Base-by-base conservation (phyloP, 2,113 vertebrate genomes). In the Sturnus vulgaris region DNA sequence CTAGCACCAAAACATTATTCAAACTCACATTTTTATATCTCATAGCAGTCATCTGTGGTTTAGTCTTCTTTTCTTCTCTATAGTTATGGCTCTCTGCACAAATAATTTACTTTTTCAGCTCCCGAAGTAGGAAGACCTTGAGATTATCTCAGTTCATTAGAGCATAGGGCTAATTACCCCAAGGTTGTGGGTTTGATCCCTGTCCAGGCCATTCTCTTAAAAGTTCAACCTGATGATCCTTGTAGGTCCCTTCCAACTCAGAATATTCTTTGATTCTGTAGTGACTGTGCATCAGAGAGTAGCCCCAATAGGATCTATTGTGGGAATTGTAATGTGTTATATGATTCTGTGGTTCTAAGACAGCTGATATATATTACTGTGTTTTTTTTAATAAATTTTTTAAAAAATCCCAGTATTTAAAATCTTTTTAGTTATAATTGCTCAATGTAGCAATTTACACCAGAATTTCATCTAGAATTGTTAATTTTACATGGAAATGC, bases 341-440 rank as follows among this genome's bases (percentile, higher is more conserved):
- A 39, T n/a, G 10, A 23, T 49, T 40, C 21, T 61, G 10, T 53
- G 16, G 13, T 47, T 35, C 40, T 65, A 27, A 65, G 23, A 78
- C 23, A 52, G 7, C 6, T 55, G 25, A 10, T 24, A 35, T 5
- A 37, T 56, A 27, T 12, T 17, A 28, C 20, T 55, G 18, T 2
- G 21, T 44, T 33, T 52, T 55, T 46, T 4, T 8, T 10, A 31
- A 27, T 7, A 0, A 25, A 2, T 13, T 46, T 64, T 64, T 5
- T 49, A 0, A 33, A 46, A 70, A 50, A 21, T 20, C 2, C 0
- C 1, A 50, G 1, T 57, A 72, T 66, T 59, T 59, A 37, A 84
- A 79, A 56, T 13, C 2, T 85, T 81, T 81, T 84, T 55, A 27
- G 2, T 68, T 60, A 10, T 33, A 84, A 37, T 69, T 75, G 11